Evolutionary conservation across 2,797 vertebrate species (phyloP), one percentile per base, ranked within the genome.

Genomic region (Bovichtus diacanthus): DNA sequence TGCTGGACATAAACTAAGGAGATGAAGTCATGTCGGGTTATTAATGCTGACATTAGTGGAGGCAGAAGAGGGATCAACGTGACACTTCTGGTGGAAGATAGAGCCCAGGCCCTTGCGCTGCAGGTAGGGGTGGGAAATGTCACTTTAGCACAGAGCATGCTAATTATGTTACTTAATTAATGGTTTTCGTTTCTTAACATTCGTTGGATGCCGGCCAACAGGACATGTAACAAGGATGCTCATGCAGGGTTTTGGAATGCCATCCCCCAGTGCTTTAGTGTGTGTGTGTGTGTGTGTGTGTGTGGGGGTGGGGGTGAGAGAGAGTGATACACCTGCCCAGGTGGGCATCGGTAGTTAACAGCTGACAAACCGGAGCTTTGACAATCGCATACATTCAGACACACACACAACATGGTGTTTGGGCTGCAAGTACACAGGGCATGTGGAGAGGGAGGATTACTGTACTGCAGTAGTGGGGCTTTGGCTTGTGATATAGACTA

Each of bases 31-130:
- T 56, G 86, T 80, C 0, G 83, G 15, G 85, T 87, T 90, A 89
- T 91, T 89, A 87, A 91, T 89, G 85, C 83, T 74, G 88, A 88
- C 86, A 90, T 88, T 83, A 91, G 83, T 18, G 72, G 59, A 80
- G 68, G 74, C 70, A 69, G 67, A 56, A 58, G 77, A 60, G 65
- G 78, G 72, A 82, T 70, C 83, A 74, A 59, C 76, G 29, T 63
- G 85, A 83, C 80, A 78, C 81, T 51, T 62, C 64, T 59, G 74
- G 70, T n/a, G 59, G 76, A 85, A 63, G 65, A 85, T 46, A 8
- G 76, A 90, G 85, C 66, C 67, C 51, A 73, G 84, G 88, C 74
- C 75, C 65, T 75, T 81, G 83, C 86, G 19, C 89, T 64, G 53
- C 87, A 73, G 88, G 87, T 81, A 70, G 83, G 65, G 78, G 83